Evolutionary conservation across 2,888 invertebrate genomes (phyloP), one percentile per base, ranked within the genome.

Genomic region (Fragum whitleyi): DNA sequence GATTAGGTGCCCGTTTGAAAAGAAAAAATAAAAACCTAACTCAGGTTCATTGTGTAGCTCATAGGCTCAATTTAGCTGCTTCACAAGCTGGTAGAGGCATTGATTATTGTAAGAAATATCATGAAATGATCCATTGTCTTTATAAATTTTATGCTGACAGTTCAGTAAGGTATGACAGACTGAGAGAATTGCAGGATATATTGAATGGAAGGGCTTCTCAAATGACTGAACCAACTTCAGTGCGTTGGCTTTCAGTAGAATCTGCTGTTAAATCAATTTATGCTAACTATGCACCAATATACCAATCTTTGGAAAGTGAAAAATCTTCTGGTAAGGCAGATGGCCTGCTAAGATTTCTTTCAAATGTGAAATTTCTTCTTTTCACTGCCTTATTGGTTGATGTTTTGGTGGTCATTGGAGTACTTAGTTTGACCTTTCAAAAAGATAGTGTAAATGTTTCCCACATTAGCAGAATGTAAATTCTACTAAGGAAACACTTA

Each of bases 11-110:
- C 1, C 59, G 68, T 29, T 68, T 80, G 14, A 76, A 81, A 62
- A 21, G 51, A n/a, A 9, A 16, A 57, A 78, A 78, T 51, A 23
- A 26, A 1, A n/a, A 68, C 14, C 19, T 80, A 11, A 42, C 36
- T 14, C 70, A 71, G 42, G 79, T 83, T 1, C 80, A 81, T 29
- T 84, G 83, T 70, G 68, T 84, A 19, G 76, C 83, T 5, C 83
- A 81, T 53, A 36, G 75, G 7, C 32, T 84, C 2, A 84, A 84
- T 51, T 65, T 84, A 5, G 83, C 83, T 39, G 83, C 76, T 16
- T 81, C 81, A 7, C 75, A 84, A 65, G 80, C 83, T 21, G 76
- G 74, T 11, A 78, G 72, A 36, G 59, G 32, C 16, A 74, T 77
- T 47, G 65, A 74, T 1, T 79, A 79, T 61, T 59, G 53, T n/a